Evolutionary conservation across 2,888 invertebrate genomes (phyloP), one percentile per base, ranked within the genome.

Genomic region (Deilephila porcellus): DNA sequence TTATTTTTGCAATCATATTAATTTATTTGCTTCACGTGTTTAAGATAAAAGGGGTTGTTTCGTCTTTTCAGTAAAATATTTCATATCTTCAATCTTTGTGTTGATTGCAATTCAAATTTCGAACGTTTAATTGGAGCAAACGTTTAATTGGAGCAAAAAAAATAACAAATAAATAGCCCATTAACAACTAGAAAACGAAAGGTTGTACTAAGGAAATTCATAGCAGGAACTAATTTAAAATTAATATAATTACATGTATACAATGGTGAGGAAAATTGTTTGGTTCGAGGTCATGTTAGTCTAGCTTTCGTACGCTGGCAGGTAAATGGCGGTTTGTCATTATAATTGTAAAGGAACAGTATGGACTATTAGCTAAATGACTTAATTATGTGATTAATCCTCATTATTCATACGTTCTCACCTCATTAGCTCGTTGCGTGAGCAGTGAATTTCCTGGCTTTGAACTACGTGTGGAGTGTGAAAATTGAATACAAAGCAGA

Each of bases 261-360:
- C 63, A 63, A 63, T 63, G 62, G 63, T 63, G 34, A 63, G 63
- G 63, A 63, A 37, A 63, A 63, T 34, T 63, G n/a, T 63, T 56
- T n/a, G n/a, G 5, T n/a, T 17, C 19, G 34, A 63, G 63, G 34
- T n/a, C 32, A 8, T 6, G 5, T 1, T 19, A 32, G 29, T 34
- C 29, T 60, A 60, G 29, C 60, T 63, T 63, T 63, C 63, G 63
- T 37, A 37, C 32, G 29, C 60, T 14, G 5, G 25, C 20, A 60
- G 14, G 25, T 60, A 60, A 25, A 60, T 60, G 11, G 14, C 45
- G 3, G 45, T 45, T 45, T 45, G 45, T 45, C 45, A 45, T 45
- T 45, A 45, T 45, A 45, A 45, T 45, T 45, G 45, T n/a, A 56
- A 56, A 56, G 19, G 56, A 56, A 56, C 56, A n/a, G 56, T 56